Evolutionary conservation across 2,888 invertebrate species (phyloP).

Genomic region (Morpho deidamia): DNA sequence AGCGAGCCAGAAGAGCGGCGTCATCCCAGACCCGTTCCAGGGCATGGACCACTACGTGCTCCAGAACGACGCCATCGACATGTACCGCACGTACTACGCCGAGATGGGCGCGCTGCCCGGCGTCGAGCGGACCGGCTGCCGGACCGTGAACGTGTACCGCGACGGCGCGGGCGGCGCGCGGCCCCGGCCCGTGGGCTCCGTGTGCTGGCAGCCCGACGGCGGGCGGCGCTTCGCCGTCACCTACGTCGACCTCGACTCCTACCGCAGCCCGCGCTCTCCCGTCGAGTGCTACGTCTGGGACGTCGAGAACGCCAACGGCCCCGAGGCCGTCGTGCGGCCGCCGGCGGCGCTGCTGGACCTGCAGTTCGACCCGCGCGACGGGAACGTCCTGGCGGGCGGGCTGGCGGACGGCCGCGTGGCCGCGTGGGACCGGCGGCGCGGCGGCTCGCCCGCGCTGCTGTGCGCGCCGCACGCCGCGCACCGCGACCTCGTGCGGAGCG

Average conservation of each 20-base stretch:
- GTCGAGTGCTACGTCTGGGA: conserved; percentile 87
- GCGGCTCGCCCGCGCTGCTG: conserved; percentile 82
- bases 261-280: conserved; percentile 63
- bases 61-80: conserved; percentile 95
- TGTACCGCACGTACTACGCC: conserved; percentile 92
- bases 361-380: conserved; percentile 82
- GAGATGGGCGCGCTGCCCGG: conserved; percentile 82
- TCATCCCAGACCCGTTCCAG: conserved; percentile 51
- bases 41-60: conserved; percentile 89
- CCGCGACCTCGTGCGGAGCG: conserved; percentile 89
- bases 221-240: conserved; percentile 88
- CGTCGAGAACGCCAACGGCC: conserved; percentile 90
- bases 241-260: conserved; percentile 88
- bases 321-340: conserved; percentile 83
- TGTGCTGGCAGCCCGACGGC: conserved; percentile 93
- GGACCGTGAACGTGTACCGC: conserved; percentile 91
- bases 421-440: conserved; percentile 88
- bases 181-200: conserved; percentile 83
- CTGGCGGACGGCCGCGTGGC: conserved; percentile 46
- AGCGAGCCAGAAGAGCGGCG: too few species aligned
- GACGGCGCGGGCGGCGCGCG: conserved; percentile 73
- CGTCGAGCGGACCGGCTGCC: conserved; percentile 81
- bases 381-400: conserved; percentile 23
- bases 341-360: conserved; percentile 85
- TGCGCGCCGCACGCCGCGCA: conserved; percentile 90